Evolutionary conservation across 1,140 invertebrate genomes (phyloP), one percentile per base, ranked within the genome.

Genomic region (Caenorhabditis brenneri): DNA sequence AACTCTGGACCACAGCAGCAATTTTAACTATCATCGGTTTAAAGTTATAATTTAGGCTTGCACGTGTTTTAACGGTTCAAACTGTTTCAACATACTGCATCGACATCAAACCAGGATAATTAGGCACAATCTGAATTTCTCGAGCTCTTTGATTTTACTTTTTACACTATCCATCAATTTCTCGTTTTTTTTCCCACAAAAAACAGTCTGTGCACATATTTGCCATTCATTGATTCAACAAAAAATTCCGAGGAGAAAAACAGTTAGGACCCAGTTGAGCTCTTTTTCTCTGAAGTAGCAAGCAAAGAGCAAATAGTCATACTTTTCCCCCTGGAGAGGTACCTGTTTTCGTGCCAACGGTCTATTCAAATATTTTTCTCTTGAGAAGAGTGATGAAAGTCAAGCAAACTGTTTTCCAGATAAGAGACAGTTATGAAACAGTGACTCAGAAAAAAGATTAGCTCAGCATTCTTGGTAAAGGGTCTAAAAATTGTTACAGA

Each of bases 191-290:
- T 55, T 12, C 24, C 19, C 5, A 6, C 2, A 7, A 27, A 74
- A 74, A 74, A 74, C 65, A 74, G 65, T 74, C 65, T 74, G 65
- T 74, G 65, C 65, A 74, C 65, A 74, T 36, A 74, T 19, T 24
- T 42, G 19, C 65, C 36, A 74, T 42, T 42, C 33, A 12, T 55
- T 27, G 53, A 55, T 24, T 65, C 29, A 19, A 51, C 48, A 10
- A 55, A 55, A 55, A 29, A 55, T 55, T 3, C 22, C 9, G n/a
- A 27, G 24, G 12, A 55, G 51, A 55, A 74, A 74, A 74, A 74
- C 65, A 74, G 65, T 74, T 74, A 74, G 65, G 65, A 74, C 65
- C 65, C 36, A 74, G 65, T 74, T 65, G 58, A 65, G 58, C 65
- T 74, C 65, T 22, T n/a, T n/a, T n/a, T n/a, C 19, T 7, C 5